Conservation (phyloP, 2,797 vertebrate species). For the Scolopax bukidnonensis region DNA sequence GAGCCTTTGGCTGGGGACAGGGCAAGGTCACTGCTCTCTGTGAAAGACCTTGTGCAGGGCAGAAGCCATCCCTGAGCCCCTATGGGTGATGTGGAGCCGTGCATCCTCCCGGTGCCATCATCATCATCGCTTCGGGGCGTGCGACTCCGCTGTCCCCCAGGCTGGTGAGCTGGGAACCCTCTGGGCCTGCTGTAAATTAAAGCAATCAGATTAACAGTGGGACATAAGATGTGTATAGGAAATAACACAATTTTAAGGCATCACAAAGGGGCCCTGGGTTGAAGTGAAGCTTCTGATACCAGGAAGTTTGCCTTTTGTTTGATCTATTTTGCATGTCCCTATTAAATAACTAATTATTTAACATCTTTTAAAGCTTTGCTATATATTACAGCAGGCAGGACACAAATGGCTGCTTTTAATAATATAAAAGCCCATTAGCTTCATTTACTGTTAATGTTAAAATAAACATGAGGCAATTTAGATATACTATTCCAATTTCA, state of each 20-base stretch:
- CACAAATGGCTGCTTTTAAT: constrained; percentile 86
- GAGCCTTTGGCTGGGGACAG: background rate
- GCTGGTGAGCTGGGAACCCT: constrained; percentile 4
- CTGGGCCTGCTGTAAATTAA: constrained; percentile 58
- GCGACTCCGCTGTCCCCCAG: background rate
- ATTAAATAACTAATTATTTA: constrained; percentile 88
- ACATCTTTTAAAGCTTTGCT: constrained; percentile 83
- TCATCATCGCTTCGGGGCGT: background rate
- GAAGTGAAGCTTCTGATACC: background rate
- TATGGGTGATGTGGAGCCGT: background rate
- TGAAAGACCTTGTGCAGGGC: accelerated
- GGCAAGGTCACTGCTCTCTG: accelerated
- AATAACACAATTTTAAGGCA: background rate
- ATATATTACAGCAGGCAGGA: constrained; percentile 81
- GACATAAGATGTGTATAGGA: background rate
- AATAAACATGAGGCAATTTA: constrained; percentile 89
- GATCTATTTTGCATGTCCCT: constrained; percentile 77
- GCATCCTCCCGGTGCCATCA: constrained; percentile 36
- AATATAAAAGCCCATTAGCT: constrained; percentile 87
- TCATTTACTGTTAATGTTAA: constrained; percentile 90
- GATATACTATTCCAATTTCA: constrained; percentile 88
- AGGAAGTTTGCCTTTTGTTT: constrained; percentile 70
- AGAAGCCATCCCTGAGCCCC: background rate
- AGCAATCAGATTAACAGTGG: constrained; percentile 67
- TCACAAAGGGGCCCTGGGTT: background rate